These are phyloP conservation scores for Hypercompe scribonia DNA, from an alignment of 2,888 invertebrate genomes.

Conservation along the genomic window DNA sequence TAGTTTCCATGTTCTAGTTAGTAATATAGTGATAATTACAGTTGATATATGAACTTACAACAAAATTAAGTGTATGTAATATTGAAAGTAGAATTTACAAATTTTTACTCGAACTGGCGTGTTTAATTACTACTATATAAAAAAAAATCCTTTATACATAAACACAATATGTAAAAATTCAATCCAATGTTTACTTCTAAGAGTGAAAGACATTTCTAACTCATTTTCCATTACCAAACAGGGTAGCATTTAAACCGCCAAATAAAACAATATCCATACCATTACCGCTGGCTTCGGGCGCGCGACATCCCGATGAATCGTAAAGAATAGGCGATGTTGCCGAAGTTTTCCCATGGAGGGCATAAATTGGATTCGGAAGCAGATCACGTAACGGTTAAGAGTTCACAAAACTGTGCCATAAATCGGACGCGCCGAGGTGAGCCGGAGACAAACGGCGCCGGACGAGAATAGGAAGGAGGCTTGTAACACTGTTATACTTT, in stretches of 20 bases:
- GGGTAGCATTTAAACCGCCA: constrained; percentile 21
- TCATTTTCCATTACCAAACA: constrained; percentile 9
- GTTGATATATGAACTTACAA: neutral
- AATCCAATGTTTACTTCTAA: neutral
- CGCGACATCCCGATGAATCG: constrained; percentile 74
- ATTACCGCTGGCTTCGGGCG: constrained; percentile 58
- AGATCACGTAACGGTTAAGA: constrained; percentile 87
- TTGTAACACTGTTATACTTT: constrained; percentile 44
- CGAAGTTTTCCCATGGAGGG: constrained; percentile 83
- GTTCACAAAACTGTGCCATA: constrained; percentile 87
- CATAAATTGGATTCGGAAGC: constrained; percentile 86
- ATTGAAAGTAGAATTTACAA: neutral
- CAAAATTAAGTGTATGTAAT: neutral
- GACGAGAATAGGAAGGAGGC: constrained; percentile 56
- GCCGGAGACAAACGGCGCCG: constrained; percentile 85
- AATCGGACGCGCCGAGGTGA: constrained; percentile 86
- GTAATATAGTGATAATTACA: too few species aligned
- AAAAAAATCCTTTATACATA: neutral
- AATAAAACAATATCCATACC: constrained; percentile 59
- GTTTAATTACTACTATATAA: neutral
- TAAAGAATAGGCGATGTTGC: constrained; percentile 80
- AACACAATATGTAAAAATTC: neutral
- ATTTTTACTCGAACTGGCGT: neutral
- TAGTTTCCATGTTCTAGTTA: too few species aligned
- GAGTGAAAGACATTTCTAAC: neutral